Percentiles rank a stretch among this genome's conserved stretches.
phyloP scores from a whole-genome alignment of 2,797 vertebrate genomes.

The Onychomys torridus region DNA sequence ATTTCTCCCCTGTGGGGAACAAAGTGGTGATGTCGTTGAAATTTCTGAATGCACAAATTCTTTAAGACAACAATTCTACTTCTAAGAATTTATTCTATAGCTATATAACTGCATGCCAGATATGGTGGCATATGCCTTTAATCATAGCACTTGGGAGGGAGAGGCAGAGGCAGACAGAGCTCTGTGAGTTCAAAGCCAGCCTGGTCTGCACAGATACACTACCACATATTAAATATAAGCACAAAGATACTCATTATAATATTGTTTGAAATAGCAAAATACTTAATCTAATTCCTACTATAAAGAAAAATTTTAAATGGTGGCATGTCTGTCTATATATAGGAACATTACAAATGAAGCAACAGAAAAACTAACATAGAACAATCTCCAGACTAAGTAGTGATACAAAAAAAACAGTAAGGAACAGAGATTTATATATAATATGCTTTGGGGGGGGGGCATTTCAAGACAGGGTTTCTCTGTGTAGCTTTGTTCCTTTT shows the following conservation, averaged over 20 bases:
- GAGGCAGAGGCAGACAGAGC: not conserved
- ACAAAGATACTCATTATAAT: not conserved
- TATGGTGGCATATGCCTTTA: not conserved
- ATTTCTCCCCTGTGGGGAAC: not conserved
- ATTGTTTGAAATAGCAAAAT: conserved; percentile 45
- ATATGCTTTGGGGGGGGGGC: too few relatives aligned
- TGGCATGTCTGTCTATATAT: not conserved
- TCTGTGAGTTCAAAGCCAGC: not conserved
- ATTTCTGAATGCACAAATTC: conserved; percentile 26
- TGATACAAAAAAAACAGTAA: conserved; percentile 47
- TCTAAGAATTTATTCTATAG: conserved; percentile 47
- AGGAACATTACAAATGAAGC: conserved; percentile 27
- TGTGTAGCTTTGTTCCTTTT: too few relatives aligned
- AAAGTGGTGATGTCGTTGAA: not conserved
- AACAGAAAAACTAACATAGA: conserved; percentile 7
- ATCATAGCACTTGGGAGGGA: too few relatives aligned
- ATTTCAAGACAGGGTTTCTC: too few relatives aligned
- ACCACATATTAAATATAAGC: not conserved
- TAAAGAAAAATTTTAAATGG: not conserved
- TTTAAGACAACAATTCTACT: conserved; percentile 46
- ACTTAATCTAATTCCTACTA: not conserved
- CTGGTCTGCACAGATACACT: not conserved
- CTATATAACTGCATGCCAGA: not conserved
- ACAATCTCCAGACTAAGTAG: not conserved
- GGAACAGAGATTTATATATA: not conserved